Base-by-base conservation (phyloP, 2,797 vertebrate species). In the Salmo trutta region DNA sequence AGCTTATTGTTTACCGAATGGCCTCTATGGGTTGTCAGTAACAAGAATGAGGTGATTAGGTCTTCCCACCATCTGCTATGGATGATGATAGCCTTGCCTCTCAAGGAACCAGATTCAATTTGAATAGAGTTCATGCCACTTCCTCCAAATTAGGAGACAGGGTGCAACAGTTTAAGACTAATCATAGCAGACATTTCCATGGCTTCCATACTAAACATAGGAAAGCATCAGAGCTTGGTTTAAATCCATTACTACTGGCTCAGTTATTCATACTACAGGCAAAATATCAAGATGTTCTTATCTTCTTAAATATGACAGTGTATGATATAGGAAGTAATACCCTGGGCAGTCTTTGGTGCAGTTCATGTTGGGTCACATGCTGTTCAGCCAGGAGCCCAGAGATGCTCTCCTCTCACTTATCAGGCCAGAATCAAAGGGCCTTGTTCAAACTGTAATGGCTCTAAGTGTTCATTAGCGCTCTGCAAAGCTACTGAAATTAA, bases 91-190 rank as follows among this genome's bases (percentile, higher is more conserved):
- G 83, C 85, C 82, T 91, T 93, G 92, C 89, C 92, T 92, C 93
- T 94, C 91, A 94, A 90, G 90, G 93, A 92, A 94, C 93, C 92
- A 91, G 91, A 95, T 95, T 94, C 93, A 94, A 95, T 95, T 96
- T 94, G 94, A 96, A 96, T 92, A 92, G 89, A 86, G 51, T 94
- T 94, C 91, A 93, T 93, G 93, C 91, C 91, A 92, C 51, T 72
- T 69, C 59, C 81, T 29, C 64, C 73, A 51, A 82, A 85, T 86
- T 79, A 76, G 77, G 72, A 77, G 76, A 53, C 66, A 69, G 83
- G 80, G 75, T 70, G 68, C 79, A 79, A 47, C 41, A 47, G 71
- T 81, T 79, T 27, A 67, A 75, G 66, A 69, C 62, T 19, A 76
- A 74, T 77, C 75, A 65, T 12, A 68, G 70, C 73, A 24, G 62